Percentiles rank a stretch among this genome's conserved stretches.
These are phyloP conservation scores for Caenorhabditis sp. DNA, from an alignment of 2,888 invertebrate species.

Conservation along the genomic window DNA sequence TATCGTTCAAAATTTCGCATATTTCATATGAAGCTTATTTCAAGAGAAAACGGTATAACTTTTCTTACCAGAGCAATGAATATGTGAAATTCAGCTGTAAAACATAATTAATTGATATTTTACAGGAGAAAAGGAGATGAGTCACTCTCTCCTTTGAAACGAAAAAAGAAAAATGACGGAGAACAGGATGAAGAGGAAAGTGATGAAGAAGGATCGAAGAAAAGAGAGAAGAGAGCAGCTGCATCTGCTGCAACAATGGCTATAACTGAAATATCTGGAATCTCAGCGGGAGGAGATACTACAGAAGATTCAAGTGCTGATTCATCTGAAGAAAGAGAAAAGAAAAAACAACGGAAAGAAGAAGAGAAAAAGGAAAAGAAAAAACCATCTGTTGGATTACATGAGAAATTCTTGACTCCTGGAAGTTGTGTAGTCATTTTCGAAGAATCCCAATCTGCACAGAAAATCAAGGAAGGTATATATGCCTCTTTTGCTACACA, in stretches of 20 bases:
- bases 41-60: too few relatives aligned
- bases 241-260: slow-evolving; percentile 32
- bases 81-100: background rate
- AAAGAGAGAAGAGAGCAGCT: slow-evolving; percentile 38
- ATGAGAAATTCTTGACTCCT: background rate
- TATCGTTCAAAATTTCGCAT: too few relatives aligned
- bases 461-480: background rate
- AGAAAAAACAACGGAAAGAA: slow-evolving; percentile 1
- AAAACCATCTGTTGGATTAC: background rate
- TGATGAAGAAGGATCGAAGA: slow-evolving; percentile 24
- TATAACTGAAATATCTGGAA: slow-evolving; percentile 12
- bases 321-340: slow-evolving; percentile 10
- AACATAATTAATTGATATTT: background rate
- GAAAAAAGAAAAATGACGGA: background rate
- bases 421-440: slow-evolving; percentile 6
- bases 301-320: slow-evolving; percentile 11
- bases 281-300: slow-evolving; percentile 17
- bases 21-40: too few relatives aligned
- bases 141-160: background rate
- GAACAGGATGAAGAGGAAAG: slow-evolving; percentile 27
- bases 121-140: background rate
- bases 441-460: background rate
- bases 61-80: too few relatives aligned
- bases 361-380: slow-evolving; percentile 5
- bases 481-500: background rate